phyloP scores from a whole-genome alignment of 2,113 vertebrate species.

The Micronycteris hirsuta region DNA sequence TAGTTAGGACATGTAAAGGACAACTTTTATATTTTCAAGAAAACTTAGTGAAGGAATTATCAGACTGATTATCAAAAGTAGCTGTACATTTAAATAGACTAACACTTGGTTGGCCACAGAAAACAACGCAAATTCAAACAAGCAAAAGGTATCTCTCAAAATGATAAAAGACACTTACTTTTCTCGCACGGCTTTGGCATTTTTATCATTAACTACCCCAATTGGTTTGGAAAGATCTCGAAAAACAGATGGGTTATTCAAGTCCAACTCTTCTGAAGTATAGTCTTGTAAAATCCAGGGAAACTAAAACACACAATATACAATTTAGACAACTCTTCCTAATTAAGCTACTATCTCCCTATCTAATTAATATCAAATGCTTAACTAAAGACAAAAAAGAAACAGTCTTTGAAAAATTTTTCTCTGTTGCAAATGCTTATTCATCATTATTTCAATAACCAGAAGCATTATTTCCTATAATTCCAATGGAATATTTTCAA shows the following conservation, averaged over 20 bases:
- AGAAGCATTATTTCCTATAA: not conserved
- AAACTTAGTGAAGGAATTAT: slow-evolving; percentile 10
- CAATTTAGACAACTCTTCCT: slow-evolving; percentile 42
- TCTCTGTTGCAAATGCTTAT: not conserved
- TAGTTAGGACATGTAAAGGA: not conserved
- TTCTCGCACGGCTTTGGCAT: slow-evolving; percentile 91
- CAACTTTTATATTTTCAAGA: not conserved
- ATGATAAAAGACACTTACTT: slow-evolving; percentile 83
- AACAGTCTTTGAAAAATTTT: slow-evolving; percentile 8
- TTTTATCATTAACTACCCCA: slow-evolving; percentile 94
- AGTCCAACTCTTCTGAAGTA: slow-evolving; percentile 93
- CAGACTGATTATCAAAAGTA: not conserved
- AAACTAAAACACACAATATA: slow-evolving; percentile 84
- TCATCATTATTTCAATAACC: slow-evolving; percentile 14
- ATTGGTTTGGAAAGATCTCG: slow-evolving; percentile 96
- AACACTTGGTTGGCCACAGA: not conserved
- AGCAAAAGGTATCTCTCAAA: not conserved
- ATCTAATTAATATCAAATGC: not conserved
- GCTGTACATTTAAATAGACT: not conserved
- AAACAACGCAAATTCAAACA: slow-evolving; percentile 35
- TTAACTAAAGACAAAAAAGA: slow-evolving; percentile 17
- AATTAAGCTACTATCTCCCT: not conserved
- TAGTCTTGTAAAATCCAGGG: slow-evolving; percentile 97
- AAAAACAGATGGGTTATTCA: slow-evolving; percentile 93
- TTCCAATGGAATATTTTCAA: slow-evolving; percentile 19